Conservation (phyloP, 2,888 invertebrate genomes). For the Protonemura montana region DNA sequence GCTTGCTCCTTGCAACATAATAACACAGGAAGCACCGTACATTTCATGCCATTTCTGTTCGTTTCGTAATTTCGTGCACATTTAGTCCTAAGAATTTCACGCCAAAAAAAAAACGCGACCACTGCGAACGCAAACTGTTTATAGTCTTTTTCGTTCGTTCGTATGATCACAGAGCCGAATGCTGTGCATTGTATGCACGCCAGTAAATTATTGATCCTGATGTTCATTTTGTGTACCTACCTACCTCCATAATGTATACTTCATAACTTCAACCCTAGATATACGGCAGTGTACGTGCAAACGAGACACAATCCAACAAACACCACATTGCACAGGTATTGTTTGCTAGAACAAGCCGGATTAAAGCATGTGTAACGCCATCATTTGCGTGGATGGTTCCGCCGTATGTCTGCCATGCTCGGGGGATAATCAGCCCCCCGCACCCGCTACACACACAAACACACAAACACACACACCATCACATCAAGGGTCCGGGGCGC, state of each 20-base stretch:
- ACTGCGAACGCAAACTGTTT: not conserved
- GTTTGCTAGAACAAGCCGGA: not conserved
- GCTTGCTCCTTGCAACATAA: not conserved
- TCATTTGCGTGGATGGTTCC: not conserved
- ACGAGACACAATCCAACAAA: not conserved
- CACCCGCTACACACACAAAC: too few species aligned
- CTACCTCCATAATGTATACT: not conserved
- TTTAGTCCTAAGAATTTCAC: not conserved
- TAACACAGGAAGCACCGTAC: not conserved
- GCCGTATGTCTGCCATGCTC: not conserved
- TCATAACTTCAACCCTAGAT: not conserved
- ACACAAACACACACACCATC: too few species aligned
- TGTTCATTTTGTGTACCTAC: not conserved
- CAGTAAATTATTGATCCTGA: not conserved
- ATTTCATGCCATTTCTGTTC: not conserved
- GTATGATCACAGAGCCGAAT: not conserved
- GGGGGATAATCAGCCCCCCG: not conserved
- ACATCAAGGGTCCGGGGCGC: not conserved
- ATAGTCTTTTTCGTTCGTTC: not conserved
- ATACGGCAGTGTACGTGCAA: not conserved
- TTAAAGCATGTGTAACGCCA: not conserved
- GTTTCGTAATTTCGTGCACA: not conserved
- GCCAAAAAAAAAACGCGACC: not conserved
- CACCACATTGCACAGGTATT: not conserved
- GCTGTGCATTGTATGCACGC: not conserved